Conservation (phyloP, 2,113 vertebrate genomes). For the Strix aluco region DNA sequence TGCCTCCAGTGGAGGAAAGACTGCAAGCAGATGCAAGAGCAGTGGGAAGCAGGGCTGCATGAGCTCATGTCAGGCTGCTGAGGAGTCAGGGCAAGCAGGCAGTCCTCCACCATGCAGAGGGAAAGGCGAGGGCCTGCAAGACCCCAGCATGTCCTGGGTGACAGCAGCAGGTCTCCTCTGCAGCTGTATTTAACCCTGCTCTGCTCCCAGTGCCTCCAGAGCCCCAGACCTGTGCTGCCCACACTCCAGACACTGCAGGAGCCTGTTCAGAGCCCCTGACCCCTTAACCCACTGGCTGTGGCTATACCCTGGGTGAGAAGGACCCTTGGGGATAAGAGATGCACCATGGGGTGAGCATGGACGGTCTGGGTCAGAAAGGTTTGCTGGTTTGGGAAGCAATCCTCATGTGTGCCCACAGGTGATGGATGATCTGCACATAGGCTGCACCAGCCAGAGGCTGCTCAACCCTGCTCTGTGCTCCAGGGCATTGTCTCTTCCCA, state of each 20-base stretch:
- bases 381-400: neutral
- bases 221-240: neutral
- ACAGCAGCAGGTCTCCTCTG: neutral
- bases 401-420: neutral
- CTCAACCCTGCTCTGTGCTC: rapidly evolving
- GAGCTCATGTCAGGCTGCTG: neutral
- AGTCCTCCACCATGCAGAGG: rapidly evolving
- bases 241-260: neutral
- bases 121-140: rapidly evolving
- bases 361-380: neutral
- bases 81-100: neutral
- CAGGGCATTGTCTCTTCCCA: neutral
- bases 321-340: neutral
- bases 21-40: neutral
- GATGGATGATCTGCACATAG: neutral
- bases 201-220: neutral
- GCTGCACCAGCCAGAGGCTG: neutral
- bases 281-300: rapidly evolving
- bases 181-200: neutral
- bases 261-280: neutral
- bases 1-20: neutral
- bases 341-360: neutral
- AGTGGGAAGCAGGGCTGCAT: neutral
- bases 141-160: neutral
- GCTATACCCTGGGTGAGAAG: neutral